These are phyloP conservation scores for Amblyraja radiata DNA, from an alignment of 2,797 vertebrate species.

Conservation along the genomic window DNA sequence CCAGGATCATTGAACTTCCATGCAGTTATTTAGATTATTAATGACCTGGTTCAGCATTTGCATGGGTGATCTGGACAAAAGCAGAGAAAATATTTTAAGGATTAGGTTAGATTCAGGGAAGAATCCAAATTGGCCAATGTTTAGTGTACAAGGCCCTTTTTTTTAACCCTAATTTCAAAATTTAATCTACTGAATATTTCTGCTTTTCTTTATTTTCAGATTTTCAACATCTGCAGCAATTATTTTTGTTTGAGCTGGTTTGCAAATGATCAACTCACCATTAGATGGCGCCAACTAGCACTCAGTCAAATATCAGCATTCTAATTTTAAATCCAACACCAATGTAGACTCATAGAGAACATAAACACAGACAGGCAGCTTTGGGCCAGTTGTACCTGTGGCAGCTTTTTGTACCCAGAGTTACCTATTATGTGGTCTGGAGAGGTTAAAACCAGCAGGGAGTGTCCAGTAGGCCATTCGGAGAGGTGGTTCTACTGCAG, in stretches of 20 bases:
- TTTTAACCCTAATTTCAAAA: neutral
- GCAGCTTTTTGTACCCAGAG: neutral
- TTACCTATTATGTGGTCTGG: neutral
- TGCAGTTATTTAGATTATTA: too few relatives aligned
- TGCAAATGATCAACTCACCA: neutral
- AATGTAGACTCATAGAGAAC: neutral
- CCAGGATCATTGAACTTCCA: too few relatives aligned
- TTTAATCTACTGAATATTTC: neutral
- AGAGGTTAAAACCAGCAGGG: too few relatives aligned
- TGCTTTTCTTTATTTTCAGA: neutral
- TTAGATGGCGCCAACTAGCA: slow-evolving; percentile 20
- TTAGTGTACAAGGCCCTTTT: neutral
- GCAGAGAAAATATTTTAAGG: too few relatives aligned
- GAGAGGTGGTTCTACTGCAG: too few relatives aligned
- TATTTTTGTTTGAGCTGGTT: neutral
- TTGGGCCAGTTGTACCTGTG: too few relatives aligned
- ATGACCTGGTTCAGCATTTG: too few relatives aligned
- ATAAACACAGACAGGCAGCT: neutral
- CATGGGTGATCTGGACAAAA: neutral
- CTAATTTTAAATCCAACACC: neutral
- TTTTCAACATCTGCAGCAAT: neutral
- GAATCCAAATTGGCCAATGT: neutral
- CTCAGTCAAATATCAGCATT: neutral
- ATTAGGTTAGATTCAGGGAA: neutral
- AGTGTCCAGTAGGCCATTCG: too few relatives aligned